phyloP scores from a whole-genome alignment of 2,797 vertebrate genomes.

The Pseudochromis fuscus region DNA sequence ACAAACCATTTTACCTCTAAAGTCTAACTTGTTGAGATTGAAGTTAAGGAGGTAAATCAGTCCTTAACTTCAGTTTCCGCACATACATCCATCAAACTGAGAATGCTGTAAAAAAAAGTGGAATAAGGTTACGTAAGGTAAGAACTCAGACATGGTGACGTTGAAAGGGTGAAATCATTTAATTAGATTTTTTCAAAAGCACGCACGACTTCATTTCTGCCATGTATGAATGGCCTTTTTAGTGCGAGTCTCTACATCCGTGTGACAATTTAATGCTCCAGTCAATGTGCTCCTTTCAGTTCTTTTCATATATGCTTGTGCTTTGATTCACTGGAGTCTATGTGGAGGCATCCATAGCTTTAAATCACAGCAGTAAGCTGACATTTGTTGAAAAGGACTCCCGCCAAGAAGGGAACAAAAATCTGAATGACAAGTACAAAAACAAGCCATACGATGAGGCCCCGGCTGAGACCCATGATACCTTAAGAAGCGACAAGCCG shows the following conservation, averaged over 20 bases:
- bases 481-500: constrained; percentile 48
- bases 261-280: constrained; percentile 17
- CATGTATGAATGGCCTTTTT: constrained; percentile 20
- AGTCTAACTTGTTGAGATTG: constrained; percentile 3
- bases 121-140: constrained; percentile 11
- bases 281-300: constrained; percentile 18
- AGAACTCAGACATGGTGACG: constrained; percentile 29
- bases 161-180: constrained; percentile 21
- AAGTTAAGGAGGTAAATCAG: too few relatives aligned
- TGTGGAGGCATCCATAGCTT: constrained; percentile 31
- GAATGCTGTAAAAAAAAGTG: constrained; percentile 1
- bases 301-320: constrained; percentile 33
- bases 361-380: constrained; percentile 48
- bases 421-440: constrained; percentile 54
- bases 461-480: constrained; percentile 45
- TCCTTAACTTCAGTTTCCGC: constrained; percentile 2
- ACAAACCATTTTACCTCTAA: neutral
- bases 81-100: neutral
- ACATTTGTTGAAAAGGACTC: constrained; percentile 49
- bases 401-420: constrained; percentile 41
- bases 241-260: constrained; percentile 13
- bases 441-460: constrained; percentile 36
- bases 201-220: constrained; percentile 23
- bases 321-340: constrained; percentile 10
- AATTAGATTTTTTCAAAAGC: constrained; percentile 42